Evolutionary conservation across 1,140 invertebrate genomes (phyloP).

Genomic region (Drosophila grimshawi): DNA sequence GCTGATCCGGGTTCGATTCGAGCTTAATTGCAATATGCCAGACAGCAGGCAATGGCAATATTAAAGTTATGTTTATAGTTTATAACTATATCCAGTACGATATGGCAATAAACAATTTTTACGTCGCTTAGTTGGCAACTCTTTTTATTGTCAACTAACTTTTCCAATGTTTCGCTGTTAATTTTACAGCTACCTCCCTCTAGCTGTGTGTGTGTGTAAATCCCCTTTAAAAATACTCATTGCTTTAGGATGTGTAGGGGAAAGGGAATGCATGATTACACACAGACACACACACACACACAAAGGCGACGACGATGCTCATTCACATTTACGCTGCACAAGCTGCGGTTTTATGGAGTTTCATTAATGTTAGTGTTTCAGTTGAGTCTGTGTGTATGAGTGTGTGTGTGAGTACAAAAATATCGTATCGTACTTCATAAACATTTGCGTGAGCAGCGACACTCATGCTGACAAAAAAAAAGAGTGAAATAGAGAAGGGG

Average conservation of each 20-base stretch:
- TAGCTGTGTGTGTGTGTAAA: slow-evolving; percentile 31
- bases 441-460: slow-evolving; percentile 61
- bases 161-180: slow-evolving; percentile 48
- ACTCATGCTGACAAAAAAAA: neutral
- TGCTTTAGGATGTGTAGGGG: neutral
- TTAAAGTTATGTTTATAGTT: no score
- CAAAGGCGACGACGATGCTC: slow-evolving; percentile 16
- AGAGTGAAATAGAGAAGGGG: slow-evolving; percentile 12
- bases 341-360: slow-evolving; percentile 60
- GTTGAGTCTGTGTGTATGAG: slow-evolving; percentile 23
- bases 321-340: slow-evolving; percentile 31
- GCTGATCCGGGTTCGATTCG: no score
- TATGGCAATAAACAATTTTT: neutral
- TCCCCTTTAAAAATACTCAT: slow-evolving; percentile 3
- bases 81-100: neutral
- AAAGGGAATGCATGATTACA: neutral
- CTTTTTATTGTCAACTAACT: slow-evolving; percentile 41
- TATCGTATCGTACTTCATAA: slow-evolving; percentile 51
- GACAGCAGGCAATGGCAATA: no score
- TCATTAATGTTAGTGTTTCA: slow-evolving; percentile 67
- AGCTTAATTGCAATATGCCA: no score
- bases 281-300: neutral
- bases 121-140: neutral
- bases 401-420: slow-evolving; percentile 56
- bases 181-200: slow-evolving; percentile 56